Base-by-base conservation (phyloP, 2,797 vertebrate species). In the Discoglossus pictus region DNA sequence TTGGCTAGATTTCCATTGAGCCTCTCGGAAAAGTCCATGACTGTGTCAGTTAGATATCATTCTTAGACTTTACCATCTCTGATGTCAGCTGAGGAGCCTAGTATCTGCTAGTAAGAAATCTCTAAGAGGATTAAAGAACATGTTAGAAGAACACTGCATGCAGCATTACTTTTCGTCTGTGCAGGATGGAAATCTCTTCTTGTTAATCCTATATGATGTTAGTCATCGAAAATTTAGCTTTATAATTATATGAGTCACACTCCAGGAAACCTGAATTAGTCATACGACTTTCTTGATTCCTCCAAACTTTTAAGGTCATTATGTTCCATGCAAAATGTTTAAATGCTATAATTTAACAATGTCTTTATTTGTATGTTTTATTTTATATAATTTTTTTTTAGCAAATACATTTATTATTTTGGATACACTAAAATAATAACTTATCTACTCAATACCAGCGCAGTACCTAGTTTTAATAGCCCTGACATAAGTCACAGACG, bases 61-160 rank as follows among this genome's bases (percentile, higher is more conserved):
- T 21, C 15, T 2, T 4, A 20, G 24, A 59, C 21, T 23, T 42
- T 67, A 50, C 35, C 44, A 51, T n/a, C 38, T 11, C 44, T 50
- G 35, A 40, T 40, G 7, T 42, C 53, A 47, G 21, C 10, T 36
- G 16, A 67, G 10, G n/a, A 16, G 24, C 44, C 44, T 7, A 6
- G 21, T 39, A 50, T 58, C 36, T 39, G 34, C n/a, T 58, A 42
- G 46, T 38, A 16, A 51, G 52, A 24, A 16, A 42, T 25, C 43
- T 48, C n/a, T 46, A 53, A 61, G 58, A 61, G 56, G 56, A 54
- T 61, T 68, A 38, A 42, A 23, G 39, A 60, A 61, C 36, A 38
- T 35, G 48, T 46, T 31, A 27, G 40, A 47, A 35, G 35, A 34
- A 35, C 23, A 46, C 61, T 42, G 48, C 39, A 6, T 18, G 56